Evolutionary conservation across 2,888 invertebrate genomes (phyloP).

Genomic region (Nebria salina): DNA sequence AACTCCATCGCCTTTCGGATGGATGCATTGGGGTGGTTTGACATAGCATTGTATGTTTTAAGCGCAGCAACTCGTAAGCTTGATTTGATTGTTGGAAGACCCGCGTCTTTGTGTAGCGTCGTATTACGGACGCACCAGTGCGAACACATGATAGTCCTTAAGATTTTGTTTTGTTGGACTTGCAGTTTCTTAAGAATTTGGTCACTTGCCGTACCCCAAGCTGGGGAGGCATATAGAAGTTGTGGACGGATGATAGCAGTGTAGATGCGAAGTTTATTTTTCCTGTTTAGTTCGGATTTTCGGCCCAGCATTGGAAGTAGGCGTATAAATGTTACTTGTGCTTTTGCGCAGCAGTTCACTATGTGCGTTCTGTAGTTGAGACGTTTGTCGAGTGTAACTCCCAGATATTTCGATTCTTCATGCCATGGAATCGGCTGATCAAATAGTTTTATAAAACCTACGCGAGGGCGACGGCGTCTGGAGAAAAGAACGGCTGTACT

Average conservation of each 20-base stretch:
- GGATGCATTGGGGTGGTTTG: too few relatives aligned
- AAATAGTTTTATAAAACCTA: background rate
- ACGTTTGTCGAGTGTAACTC: conserved; percentile 6
- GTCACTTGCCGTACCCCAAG: background rate
- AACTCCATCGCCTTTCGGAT: background rate
- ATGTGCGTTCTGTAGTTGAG: conserved; percentile 6
- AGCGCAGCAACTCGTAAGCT: background rate
- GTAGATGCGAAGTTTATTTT: conserved; percentile 16
- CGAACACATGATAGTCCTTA: conserved; percentile 5
- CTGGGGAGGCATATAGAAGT: conserved; percentile 6
- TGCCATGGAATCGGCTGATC: conserved; percentile 21
- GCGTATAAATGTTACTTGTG: background rate
- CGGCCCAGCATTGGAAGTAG: conserved; percentile 5
- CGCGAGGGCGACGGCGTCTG: background rate
- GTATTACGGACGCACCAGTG: conserved; percentile 11
- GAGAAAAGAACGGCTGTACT: background rate
- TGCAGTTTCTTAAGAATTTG: background rate
- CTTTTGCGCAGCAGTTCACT: background rate
- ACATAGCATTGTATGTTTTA: background rate
- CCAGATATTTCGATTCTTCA: conserved; percentile 2
- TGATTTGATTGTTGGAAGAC: background rate
- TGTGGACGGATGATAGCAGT: conserved; percentile 18
- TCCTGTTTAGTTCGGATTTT: background rate
- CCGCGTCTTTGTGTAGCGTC: conserved; percentile 2
- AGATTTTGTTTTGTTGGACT: conserved; percentile 5